These are phyloP conservation scores for Oasisia sp. DNA, from an alignment of 2,888 invertebrate species.

Conservation along the genomic window DNA sequence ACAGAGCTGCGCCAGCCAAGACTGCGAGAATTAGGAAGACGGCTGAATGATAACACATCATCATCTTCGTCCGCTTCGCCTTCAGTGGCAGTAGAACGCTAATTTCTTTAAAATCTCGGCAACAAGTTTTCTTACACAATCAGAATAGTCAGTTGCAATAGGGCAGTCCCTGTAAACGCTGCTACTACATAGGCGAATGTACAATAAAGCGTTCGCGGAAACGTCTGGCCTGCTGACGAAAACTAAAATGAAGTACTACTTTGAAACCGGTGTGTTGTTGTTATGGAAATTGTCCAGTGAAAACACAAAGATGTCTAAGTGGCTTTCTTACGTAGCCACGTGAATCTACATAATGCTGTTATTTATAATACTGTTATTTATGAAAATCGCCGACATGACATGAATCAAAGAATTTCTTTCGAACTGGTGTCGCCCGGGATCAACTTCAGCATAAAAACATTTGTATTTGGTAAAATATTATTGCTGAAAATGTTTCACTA, in stretches of 20 bases:
- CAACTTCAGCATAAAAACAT: background rate
- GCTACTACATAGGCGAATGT: too few species aligned
- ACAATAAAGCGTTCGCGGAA: background rate
- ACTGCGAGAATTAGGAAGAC: background rate
- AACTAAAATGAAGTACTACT: background rate
- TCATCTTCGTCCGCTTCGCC: background rate
- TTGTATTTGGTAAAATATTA: too few species aligned
- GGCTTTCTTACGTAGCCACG: background rate
- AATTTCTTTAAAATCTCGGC: too few species aligned
- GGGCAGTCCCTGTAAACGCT: too few species aligned
- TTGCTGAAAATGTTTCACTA: background rate
- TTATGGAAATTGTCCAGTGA: background rate
- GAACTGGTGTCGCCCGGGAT: background rate
- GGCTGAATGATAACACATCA: background rate
- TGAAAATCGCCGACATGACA: background rate
- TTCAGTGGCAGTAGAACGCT: background rate
- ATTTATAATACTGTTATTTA: background rate
- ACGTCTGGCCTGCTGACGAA: background rate
- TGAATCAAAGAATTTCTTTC: background rate
- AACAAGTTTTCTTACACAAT: background rate
- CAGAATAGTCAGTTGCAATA: background rate
- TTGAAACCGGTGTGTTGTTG: background rate
- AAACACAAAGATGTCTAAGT: background rate
- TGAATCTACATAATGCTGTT: background rate
- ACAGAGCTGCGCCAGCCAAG: background rate